Evolutionary conservation across 2,888 invertebrate genomes (phyloP), one percentile per base, ranked within the genome.

Genomic region (Pandemis heparana): DNA sequence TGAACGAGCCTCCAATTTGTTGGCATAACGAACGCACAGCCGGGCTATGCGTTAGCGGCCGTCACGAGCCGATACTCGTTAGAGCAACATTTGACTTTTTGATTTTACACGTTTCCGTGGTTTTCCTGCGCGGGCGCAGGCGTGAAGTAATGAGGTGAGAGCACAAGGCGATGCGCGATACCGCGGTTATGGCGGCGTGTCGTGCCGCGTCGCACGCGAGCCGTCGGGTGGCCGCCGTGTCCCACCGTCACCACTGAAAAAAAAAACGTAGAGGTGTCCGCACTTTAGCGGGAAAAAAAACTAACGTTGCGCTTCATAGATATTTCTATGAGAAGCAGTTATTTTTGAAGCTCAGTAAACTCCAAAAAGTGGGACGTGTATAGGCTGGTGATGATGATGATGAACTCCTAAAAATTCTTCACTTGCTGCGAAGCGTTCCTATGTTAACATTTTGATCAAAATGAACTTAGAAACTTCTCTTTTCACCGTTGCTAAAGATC

Each of bases 31-130:
- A 72, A 64, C 64, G 64, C 63, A 32, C 60, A 16, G 51, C 53
- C 53, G 56, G 43, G 23, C 16, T 12, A 71, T 62, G 67, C 69
- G 56, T 61, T 43, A 72, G 53, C 43, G 53, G 68, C 60, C 68
- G 66, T 71, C 75, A 70, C 70, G 77, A 78, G 77, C 80, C 81
- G 80, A 81, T 53, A 76, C 80, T 82, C 81, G 83, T 83, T 83
- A 83, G 78, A 66, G 75, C 75, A 67, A 53, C 76, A 75, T 77
- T 77, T 75, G 72, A 79, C 78, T 79, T 78, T 79, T 70, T 74
- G 75, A 79, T 77, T 77, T 70, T 72, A 77, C 78, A 74, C 77
- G 77, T 75, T 69, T 70, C 63, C 63, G 23, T 18, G 60, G 65
- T 69, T 67, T 56, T 9, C 32, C 61, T n/a, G 62, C 62, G 62